Conservation (phyloP, 2,888 invertebrate species). For the Sarcophaga variegata region DNA sequence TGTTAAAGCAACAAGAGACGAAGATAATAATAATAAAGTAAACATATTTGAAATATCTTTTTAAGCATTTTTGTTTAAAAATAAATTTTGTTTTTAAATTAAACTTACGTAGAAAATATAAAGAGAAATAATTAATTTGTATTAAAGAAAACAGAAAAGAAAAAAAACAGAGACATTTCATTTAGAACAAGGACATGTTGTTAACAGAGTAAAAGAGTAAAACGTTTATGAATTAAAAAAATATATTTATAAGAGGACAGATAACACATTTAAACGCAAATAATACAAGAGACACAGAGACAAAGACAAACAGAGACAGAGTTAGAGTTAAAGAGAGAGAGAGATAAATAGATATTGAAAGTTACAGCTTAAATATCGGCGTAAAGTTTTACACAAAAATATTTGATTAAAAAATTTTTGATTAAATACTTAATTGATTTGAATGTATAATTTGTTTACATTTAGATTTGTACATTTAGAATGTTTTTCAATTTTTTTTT, state of each 20-base stretch:
- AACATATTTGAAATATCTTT: no score
- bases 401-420: background rate
- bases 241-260: background rate
- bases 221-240: no score
- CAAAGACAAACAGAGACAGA: background rate
- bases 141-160: no score
- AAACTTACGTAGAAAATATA: no score
- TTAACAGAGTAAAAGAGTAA: background rate
- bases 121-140: no score
- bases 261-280: background rate
- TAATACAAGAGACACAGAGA: background rate
- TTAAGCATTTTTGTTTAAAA: no score
- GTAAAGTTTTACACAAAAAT: constrained; percentile 1
- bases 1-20: no score
- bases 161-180: background rate
- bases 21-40: no score
- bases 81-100: no score
- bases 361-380: background rate
- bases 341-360: background rate
- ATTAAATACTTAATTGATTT: constrained; percentile 13
- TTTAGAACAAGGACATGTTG: background rate
- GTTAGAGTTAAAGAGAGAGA: background rate
- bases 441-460: constrained; percentile 2
- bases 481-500: background rate
- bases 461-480: background rate